phyloP scores from a whole-genome alignment of 1,140 invertebrate genomes.

The Rhyzopertha dominica region DNA sequence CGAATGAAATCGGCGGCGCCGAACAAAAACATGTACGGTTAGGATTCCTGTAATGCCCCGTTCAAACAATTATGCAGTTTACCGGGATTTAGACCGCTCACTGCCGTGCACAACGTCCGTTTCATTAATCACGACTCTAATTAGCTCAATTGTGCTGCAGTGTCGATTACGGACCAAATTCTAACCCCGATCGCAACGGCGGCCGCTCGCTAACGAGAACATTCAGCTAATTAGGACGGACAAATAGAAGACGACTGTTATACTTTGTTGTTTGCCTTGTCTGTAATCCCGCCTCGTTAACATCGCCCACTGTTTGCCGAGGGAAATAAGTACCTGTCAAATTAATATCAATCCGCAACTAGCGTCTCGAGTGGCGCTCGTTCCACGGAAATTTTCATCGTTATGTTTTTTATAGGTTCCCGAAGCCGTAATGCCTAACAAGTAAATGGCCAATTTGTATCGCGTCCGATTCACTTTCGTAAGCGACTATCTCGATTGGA shows the following conservation, averaged over 20 bases:
- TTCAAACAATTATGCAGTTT: too few species aligned
- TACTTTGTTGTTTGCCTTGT: slow-evolving; percentile 15
- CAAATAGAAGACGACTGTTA: slow-evolving; percentile 17
- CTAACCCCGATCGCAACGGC: slow-evolving; percentile 12
- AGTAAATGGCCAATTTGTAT: too few species aligned
- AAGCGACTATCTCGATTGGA: too few species aligned
- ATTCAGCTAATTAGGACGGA: slow-evolving; percentile 16
- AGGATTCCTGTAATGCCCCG: too few species aligned
- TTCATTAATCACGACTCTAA: slow-evolving; percentile 24
- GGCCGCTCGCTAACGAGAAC: slow-evolving; percentile 19
- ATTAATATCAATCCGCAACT: slow-evolving; percentile 6
- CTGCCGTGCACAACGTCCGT: slow-evolving; percentile 5
- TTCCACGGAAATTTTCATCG: too few species aligned
- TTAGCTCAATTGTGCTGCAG: slow-evolving; percentile 22
- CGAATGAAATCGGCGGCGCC: too few species aligned
- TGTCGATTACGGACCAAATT: slow-evolving; percentile 18
- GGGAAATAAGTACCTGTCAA: slow-evolving; percentile 14
- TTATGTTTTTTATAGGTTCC: too few species aligned
- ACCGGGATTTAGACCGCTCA: slow-evolving; percentile 10
- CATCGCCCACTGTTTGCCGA: slow-evolving; percentile 7
- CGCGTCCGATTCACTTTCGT: too few species aligned
- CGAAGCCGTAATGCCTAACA: too few species aligned
- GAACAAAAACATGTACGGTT: too few species aligned
- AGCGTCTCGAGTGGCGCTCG: too few species aligned
- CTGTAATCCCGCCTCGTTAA: slow-evolving; percentile 7